Conservation (phyloP, 2,113 vertebrate genomes). For the Jaculus jaculus region DNA sequence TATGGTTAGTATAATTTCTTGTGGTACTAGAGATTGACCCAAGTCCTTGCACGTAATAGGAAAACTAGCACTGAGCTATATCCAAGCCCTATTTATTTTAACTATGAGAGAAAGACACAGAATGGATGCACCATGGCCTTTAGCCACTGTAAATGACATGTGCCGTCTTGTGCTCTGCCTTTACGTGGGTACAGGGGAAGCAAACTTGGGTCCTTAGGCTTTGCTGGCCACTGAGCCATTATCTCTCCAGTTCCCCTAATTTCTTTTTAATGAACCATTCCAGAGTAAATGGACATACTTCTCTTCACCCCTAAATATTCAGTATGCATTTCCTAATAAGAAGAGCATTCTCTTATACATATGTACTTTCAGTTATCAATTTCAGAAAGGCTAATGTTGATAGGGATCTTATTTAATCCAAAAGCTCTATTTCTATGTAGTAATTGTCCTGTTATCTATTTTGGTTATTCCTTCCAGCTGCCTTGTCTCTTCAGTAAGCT, state of each 20-base stretch:
- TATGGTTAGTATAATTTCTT: not conserved
- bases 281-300: not conserved
- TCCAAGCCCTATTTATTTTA: no score
- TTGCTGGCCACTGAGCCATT: no score
- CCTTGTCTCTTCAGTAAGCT: not conserved
- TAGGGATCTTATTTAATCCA: not conserved
- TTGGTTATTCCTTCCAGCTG: not conserved
- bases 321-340: not conserved
- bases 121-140: no score
- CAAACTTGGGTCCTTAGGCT: no score
- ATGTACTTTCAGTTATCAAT: not conserved
- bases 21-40: not conserved
- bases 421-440: not conserved
- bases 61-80: not conserved
- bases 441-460: not conserved
- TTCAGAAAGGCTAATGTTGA: constrained; percentile 5
- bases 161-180: no score
- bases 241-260: not conserved
- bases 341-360: not conserved
- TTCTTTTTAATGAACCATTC: constrained; percentile 1
- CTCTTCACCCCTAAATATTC: not conserved
- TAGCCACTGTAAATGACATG: no score
- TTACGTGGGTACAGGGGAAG: no score
- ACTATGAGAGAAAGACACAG: no score
- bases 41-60: not conserved